Evolutionary conservation across 2,888 invertebrate species (phyloP), one percentile per base, ranked within the genome.

Genomic region (Drosophila fulvimacula): DNA sequence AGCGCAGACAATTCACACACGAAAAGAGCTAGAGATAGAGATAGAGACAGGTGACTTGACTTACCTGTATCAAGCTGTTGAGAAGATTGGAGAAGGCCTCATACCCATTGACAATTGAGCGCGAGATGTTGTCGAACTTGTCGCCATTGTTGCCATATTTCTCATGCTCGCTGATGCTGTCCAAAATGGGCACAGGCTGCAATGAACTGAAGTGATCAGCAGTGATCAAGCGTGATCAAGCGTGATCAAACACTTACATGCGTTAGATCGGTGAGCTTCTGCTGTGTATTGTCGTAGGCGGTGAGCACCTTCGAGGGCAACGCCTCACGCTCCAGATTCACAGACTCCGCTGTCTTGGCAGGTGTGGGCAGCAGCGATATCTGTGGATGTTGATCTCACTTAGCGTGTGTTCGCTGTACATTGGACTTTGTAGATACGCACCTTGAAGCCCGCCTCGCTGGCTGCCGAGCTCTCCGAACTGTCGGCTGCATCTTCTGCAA

Each of bases 141-240:
- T 95, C 96, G 49, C 93, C 96, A 56, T 93, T 94, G 89, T 97
- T 97, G 21, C 96, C 96, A 89, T 96, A 97, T 88, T 96, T 97
- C 56, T 97, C 96, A 56, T 95, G 94, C 90, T 96, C 96, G 46
- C 92, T 93, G 77, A 96, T 95, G n/a, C 94, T 94, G 83, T 97
- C 97, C 27, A 97, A 94, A 68, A 97, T 93, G 0, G 97, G 96
- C 74, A 94, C 93, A 0, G 96, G 95, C 94, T 95, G 55, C 17
- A 73, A 61, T 53, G 42, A 27, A n/a, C 15, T 60, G 38, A 30
- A 46, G 39, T 49, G 53, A 30, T 49, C 19, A 56, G 15, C 56
- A 17, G 27, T 52, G 19, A 48, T 56, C 42, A 39, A 1, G 30
- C 1, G 30, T 30, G 30, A 30, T 30, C 30, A 30, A 10, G 6